Evolutionary conservation across 64 coral and sea anemone species (phyloP).

Genomic region (Pachyseris speciosa): DNA sequence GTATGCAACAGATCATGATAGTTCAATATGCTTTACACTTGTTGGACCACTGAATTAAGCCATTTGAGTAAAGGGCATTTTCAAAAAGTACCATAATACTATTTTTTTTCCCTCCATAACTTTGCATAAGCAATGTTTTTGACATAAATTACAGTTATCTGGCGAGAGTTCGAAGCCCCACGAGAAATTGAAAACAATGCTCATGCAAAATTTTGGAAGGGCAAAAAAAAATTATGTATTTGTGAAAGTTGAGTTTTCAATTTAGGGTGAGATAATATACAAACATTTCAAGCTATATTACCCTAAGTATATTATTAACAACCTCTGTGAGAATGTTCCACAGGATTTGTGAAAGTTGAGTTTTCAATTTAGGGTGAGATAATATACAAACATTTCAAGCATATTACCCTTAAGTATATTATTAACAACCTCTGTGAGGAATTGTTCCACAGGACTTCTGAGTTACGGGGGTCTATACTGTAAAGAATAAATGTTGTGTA

Average conservation of each 20-base stretch:
- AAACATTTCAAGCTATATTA: slow-evolving; percentile 15
- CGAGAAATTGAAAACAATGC: background rate
- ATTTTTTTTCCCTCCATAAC: background rate
- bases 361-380: slow-evolving; percentile 44
- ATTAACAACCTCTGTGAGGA: slow-evolving; percentile 46
- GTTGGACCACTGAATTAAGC: background rate
- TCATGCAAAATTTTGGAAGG: slow-evolving; percentile 27
- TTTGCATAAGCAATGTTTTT: background rate
- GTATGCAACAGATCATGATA: slow-evolving; percentile 36
- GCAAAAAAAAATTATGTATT: slow-evolving; percentile 42
- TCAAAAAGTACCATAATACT: background rate
- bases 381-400: slow-evolving; percentile 47
- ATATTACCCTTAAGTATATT: slow-evolving; percentile 4
- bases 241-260: slow-evolving; percentile 47
- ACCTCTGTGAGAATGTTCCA: slow-evolving; percentile 45
- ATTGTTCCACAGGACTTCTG: slow-evolving; percentile 35
- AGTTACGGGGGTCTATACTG: slow-evolving; percentile 30
- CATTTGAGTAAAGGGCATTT: background rate
- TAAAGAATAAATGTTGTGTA: slow-evolving; percentile 36
- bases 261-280: slow-evolving; percentile 47
- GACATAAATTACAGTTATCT: background rate
- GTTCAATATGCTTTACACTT: background rate
- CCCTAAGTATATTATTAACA: slow-evolving; percentile 36
- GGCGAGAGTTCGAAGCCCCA: background rate
- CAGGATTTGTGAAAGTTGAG: slow-evolving; percentile 26